A percentile compares a stretch with the other conserved stretches of the same genome.
Conservation (phyloP, 2,113 vertebrate species). For the Chrysemys picta region DNA sequence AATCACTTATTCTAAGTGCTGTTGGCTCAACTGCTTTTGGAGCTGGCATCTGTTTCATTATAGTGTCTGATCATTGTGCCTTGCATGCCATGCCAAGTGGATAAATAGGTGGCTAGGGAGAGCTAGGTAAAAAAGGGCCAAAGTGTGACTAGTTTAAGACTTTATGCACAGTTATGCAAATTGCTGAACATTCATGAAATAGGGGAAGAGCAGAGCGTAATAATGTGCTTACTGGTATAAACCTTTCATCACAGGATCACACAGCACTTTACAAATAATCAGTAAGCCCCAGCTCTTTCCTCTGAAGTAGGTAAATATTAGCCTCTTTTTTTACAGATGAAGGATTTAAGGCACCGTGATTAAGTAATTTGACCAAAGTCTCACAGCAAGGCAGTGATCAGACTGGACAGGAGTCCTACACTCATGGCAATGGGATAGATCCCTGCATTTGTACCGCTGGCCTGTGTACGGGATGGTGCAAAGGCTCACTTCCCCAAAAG, state of each 20-base stretch:
- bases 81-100: neutral
- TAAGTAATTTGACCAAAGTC: neutral
- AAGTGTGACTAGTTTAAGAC: conserved; percentile 28
- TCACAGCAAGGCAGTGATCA: neutral
- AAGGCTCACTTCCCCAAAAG: neutral
- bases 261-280: neutral
- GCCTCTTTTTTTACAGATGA: conserved; percentile 7
- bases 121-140: conserved; percentile 19
- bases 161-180: conserved; percentile 34
- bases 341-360: neutral
- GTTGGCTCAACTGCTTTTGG: conserved; percentile 47
- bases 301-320: neutral
- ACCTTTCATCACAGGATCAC: neutral
- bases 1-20: conserved; percentile 62
- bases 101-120: conserved; percentile 36
- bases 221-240: neutral
- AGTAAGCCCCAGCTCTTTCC: neutral
- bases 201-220: neutral
- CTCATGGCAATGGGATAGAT: neutral
- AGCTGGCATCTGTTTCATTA: neutral
- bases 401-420: neutral
- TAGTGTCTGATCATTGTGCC: conserved; percentile 47
- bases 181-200: neutral
- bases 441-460: neutral
- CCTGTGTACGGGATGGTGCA: neutral